A percentile compares a stretch with the other conserved stretches of the same genome.
Evolutionary conservation across 2,888 invertebrate genomes (phyloP).

Genomic region (Rhimphoctona megacephalus): DNA sequence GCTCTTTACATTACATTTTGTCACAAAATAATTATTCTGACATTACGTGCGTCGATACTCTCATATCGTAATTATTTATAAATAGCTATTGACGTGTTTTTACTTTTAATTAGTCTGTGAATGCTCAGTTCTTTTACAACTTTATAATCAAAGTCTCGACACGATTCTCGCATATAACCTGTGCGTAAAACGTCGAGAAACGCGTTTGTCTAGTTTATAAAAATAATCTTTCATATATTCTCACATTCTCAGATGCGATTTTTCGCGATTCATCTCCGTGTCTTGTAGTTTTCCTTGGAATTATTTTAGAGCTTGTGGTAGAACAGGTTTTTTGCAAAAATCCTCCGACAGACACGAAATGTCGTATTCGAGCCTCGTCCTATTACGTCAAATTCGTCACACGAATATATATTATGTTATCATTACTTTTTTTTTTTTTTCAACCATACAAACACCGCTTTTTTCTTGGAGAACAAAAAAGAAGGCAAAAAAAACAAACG

Average conservation of each 20-base stretch:
- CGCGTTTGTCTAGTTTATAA: conserved; percentile 18
- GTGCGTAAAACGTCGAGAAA: conserved; percentile 3
- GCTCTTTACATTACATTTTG: not conserved
- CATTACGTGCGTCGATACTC: not conserved
- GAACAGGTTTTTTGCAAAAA: conserved; percentile 61
- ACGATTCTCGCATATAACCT: not conserved
- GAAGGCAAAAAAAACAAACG: conserved; percentile 24
- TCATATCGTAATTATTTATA: conserved; percentile 25
- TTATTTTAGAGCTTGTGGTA: conserved; percentile 43
- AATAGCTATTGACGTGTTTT: conserved; percentile 26
- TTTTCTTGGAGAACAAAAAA: conserved; percentile 47
- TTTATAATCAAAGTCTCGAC: conserved; percentile 40
- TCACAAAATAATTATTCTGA: not conserved
- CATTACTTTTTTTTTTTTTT: conserved; percentile 32
- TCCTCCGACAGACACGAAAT: conserved; percentile 46
- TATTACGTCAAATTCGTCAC: conserved; percentile 45
- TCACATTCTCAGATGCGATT: conserved; percentile 17
- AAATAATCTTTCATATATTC: conserved; percentile 5
- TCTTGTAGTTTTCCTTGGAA: conserved; percentile 67
- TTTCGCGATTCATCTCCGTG: conserved; percentile 27
- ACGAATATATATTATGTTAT: conserved; percentile 41
- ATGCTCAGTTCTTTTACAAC: conserved; percentile 10
- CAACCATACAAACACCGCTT: conserved; percentile 24
- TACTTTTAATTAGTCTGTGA: conserved; percentile 46
- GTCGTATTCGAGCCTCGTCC: conserved; percentile 55